These are phyloP conservation scores for Hipparchia semele DNA, from an alignment of 2,888 invertebrate genomes.

Conservation along the genomic window DNA sequence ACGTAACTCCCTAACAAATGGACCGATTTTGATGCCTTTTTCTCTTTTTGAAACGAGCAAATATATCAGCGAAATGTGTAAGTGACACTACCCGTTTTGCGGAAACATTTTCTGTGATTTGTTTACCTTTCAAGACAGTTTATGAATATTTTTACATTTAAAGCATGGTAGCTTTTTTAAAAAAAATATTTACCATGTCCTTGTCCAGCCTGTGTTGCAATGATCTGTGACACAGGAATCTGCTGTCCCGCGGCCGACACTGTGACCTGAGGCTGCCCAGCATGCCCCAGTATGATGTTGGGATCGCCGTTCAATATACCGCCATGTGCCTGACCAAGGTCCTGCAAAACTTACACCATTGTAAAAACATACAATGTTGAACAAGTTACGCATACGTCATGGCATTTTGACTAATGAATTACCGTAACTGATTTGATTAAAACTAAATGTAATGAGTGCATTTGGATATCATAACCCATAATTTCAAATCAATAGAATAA, in stretches of 20 bases:
- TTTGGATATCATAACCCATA: too few relatives aligned
- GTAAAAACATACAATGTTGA: slow-evolving; percentile 20
- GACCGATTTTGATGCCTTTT: too few relatives aligned
- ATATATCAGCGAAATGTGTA: too few relatives aligned
- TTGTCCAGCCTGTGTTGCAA: slow-evolving; percentile 74
- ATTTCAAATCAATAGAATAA: too few relatives aligned
- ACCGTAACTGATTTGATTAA: background rate
- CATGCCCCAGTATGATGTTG: slow-evolving; percentile 82
- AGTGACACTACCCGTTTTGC: too few relatives aligned
- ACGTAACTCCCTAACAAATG: too few relatives aligned
- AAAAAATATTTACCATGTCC: slow-evolving; percentile 62
- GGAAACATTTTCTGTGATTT: too few relatives aligned
- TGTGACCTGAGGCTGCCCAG: slow-evolving; percentile 71
- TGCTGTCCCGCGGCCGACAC: slow-evolving; percentile 72
- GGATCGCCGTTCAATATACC: slow-evolving; percentile 78
- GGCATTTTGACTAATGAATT: background rate
- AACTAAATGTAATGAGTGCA: too few relatives aligned
- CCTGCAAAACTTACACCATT: slow-evolving; percentile 58
- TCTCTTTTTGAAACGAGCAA: too few relatives aligned
- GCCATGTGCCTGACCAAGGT: slow-evolving; percentile 73
- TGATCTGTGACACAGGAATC: slow-evolving; percentile 76
- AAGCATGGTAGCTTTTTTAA: too few relatives aligned
- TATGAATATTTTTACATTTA: too few relatives aligned
- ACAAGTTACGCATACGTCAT: background rate
- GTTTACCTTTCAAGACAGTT: too few relatives aligned